Percentiles rank a stretch among this genome's conserved stretches.
phyloP scores from a whole-genome alignment of 2,113 vertebrate genomes.

The Synodontis membranacea region DNA sequence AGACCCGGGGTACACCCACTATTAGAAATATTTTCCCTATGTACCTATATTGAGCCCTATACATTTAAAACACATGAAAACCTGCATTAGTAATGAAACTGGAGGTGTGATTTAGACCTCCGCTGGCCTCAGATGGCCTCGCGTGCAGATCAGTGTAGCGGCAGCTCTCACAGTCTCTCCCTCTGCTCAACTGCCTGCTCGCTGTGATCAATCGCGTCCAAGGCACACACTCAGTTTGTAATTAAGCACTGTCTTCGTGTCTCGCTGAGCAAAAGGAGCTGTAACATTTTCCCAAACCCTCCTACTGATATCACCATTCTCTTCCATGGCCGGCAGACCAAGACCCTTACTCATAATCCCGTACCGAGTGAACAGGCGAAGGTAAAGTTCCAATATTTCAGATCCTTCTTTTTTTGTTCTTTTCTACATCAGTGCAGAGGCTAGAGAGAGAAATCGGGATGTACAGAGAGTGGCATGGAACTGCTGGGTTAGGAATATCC shows the following conservation, averaged over 20 bases:
- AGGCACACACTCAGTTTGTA: conserved; percentile 50
- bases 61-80: neutral
- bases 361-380: neutral
- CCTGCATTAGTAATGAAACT: conserved; percentile 10
- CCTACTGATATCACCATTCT: conserved; percentile 62
- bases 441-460: neutral
- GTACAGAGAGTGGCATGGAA: neutral
- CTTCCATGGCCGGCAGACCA: conserved; percentile 11
- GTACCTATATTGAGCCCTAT: neutral
- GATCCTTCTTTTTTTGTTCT: neutral
- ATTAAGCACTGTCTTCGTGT: conserved; percentile 58
- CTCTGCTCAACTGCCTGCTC: conserved; percentile 31
- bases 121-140: conserved; percentile 31
- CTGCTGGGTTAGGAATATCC: conserved; percentile 33
- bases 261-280: conserved; percentile 59
- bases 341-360: neutral
- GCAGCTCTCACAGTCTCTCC: conserved; percentile 12
- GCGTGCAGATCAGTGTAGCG: neutral
- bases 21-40: neutral
- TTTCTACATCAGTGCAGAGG: neutral
- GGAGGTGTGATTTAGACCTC: conserved; percentile 27
- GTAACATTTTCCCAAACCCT: conserved; percentile 58
- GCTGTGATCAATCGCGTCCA: conserved; percentile 56
- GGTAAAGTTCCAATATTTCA: neutral
- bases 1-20: neutral